These are phyloP conservation scores for Clarias platycephalus DNA, from an alignment of 2,797 vertebrate genomes.

Conservation along the genomic window DNA sequence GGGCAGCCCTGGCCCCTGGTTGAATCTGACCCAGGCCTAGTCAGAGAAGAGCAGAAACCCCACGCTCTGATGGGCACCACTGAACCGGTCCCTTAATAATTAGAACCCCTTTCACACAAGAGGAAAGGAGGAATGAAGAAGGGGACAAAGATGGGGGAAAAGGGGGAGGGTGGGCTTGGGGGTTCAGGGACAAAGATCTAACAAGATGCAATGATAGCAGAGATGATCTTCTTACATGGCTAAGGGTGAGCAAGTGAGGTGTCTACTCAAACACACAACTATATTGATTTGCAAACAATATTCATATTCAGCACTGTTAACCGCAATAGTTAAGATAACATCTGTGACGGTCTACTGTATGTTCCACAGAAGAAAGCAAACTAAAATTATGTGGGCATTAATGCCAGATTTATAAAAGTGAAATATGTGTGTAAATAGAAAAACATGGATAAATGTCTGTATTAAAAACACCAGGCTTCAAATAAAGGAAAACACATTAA, in stretches of 20 bases:
- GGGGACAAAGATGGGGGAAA: constrained; percentile 1
- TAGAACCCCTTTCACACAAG: constrained; percentile 39
- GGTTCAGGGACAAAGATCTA: constrained; percentile 33
- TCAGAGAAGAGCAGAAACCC: constrained; percentile 57
- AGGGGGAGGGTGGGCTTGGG: constrained; percentile 4
- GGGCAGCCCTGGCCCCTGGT: constrained; percentile 74
- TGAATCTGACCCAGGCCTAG: constrained; percentile 69
- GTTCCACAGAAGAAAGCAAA: neutral
- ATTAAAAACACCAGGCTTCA: constrained; percentile 29
- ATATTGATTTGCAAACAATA: neutral
- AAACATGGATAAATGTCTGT: constrained; percentile 26
- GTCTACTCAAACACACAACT: neutral
- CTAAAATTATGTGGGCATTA: neutral
- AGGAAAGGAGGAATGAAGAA: constrained; percentile 23
- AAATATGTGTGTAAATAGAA: constrained; percentile 6
- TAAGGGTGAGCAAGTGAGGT: constrained; percentile 17
- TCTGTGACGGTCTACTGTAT: neutral
- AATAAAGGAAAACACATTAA: constrained; percentile 50
- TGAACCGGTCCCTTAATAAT: constrained; percentile 45
- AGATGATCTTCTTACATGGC: constrained; percentile 36
- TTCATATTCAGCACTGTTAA: neutral
- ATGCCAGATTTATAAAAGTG: neutral
- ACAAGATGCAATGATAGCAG: constrained; percentile 45
- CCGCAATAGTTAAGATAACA: neutral
- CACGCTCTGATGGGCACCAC: constrained; percentile 49